Evolutionary conservation across 1,140 invertebrate genomes (phyloP), one percentile per base, ranked within the genome.

Genomic region (Camponotus vicinus): DNA sequence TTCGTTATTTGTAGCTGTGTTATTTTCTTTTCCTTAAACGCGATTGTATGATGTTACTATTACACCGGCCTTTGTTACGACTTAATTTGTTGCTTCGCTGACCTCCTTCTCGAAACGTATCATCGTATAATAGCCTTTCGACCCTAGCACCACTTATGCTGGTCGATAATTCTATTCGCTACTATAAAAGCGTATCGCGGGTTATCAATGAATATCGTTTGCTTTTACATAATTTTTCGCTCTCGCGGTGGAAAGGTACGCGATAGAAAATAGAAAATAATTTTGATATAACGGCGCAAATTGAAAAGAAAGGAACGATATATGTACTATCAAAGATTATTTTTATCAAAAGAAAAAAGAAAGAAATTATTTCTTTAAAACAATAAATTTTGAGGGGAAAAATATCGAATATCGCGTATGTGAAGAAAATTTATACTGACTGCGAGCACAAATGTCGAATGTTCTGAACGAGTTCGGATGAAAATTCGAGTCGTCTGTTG

Each of bases 131-230:
- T 70, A 45, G 63, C 34, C 34, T 75, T 82, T 88, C 63, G 87
- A 18, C 42, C 52, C 52, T 40, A 27, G 34, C 40, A 37, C 49
- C 61, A 70, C 69, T 87, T 87, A 83, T 67, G 40, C 64, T 55
- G 79, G 55, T 87, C 86, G 57, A 87, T 84, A 87, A 87, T 77
- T 88, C 78, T 7, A 84, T 84, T 84, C 71, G 52, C 64, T 37
- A 15, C 15, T 40, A 27, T 55, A 55, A 57, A 84, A 84, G 55
- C 76, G 45, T 80, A 70, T 67, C 63, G 18, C 61, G 21, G 18
- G 69, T 87, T 87, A 84, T 84, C 78, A 77, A 84, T 42, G 64
- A 69, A 71, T 77, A 88, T 70, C 70, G 34, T 52, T 59, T 55
- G 9, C 34, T 18, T 34, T 61, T 21, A 18, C 42, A 34, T 55